phyloP scores from a whole-genome alignment of 1,140 invertebrate genomes.

The Conus ventricosus region DNA sequence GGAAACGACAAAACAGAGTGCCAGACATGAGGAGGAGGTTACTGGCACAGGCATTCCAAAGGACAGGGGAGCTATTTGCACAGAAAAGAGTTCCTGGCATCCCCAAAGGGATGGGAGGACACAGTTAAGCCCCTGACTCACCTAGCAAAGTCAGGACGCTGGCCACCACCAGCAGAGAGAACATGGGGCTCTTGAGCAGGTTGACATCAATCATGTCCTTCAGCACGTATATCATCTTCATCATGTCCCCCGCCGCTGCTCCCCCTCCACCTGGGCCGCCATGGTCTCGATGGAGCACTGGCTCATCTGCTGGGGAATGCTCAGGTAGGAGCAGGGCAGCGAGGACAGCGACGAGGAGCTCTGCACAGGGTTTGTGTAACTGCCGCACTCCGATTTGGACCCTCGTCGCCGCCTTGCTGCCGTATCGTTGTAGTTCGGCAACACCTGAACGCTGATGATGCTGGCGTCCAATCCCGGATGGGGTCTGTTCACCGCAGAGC shows the following conservation, averaged over 20 bases:
- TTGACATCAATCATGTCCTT: conserved; percentile 74
- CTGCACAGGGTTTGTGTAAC: conserved; percentile 14
- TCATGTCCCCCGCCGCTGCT: conserved; percentile 30
- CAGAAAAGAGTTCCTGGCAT: too few species aligned
- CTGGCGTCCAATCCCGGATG: conserved; percentile 38
- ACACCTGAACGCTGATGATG: conserved; percentile 50
- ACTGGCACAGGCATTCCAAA: too few species aligned
- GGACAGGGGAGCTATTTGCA: too few species aligned
- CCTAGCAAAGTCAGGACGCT: conserved; percentile 96
- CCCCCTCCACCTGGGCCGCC: conserved; percentile 39
- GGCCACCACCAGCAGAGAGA: conserved; percentile 89
- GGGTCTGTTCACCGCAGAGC: conserved; percentile 10
- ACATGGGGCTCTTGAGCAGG: conserved; percentile 90
- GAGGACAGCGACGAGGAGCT: conserved; percentile 32
- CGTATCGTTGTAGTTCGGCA: conserved; percentile 32
- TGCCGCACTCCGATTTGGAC: conserved; percentile 32
- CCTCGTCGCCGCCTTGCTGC: conserved; percentile 30
- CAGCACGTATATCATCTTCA: conserved; percentile 79
- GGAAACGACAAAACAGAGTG: too few species aligned
- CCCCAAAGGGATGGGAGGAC: too few species aligned
- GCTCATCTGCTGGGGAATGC: conserved; percentile 49
- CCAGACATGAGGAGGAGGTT: too few species aligned
- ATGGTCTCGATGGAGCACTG: conserved; percentile 56
- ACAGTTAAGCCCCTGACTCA: conserved; percentile 49
- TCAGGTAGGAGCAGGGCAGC: conserved; percentile 52